Evolutionary conservation across 2,888 invertebrate genomes (phyloP), one percentile per base, ranked within the genome.

Genomic region (Lepetodrilus schrolli): DNA sequence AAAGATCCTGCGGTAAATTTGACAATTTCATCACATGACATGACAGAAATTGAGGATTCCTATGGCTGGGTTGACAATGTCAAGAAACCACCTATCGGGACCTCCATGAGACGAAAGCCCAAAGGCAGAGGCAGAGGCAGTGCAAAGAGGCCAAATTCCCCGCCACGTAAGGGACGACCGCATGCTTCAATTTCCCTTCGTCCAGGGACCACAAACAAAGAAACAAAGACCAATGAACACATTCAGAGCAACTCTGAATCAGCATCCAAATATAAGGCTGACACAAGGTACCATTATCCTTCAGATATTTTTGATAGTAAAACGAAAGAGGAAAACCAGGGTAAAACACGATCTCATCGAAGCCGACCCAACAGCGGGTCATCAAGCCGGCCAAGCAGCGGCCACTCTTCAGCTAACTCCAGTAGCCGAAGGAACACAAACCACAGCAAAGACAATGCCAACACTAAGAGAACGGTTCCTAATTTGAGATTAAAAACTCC

Each of bases 301-400:
- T 58, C 58, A 58, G 58, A 58, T 58, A 26, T 58, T 2, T 30
- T 58, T 2, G 34, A 58, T 30, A 58, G 10, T 30, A 58, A 58
- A 17, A 58, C 58, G 7, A 43, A 43, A 17, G 4, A 17, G n/a
- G n/a, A 43, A 43, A 4, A 17, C 13, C 43, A 43, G 17, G 8
- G n/a, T 30, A 58, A 58, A 30, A 26, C 58, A 2, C 23, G 34
- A 26, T 30, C 23, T 7, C 17, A 26, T 26, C 30, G 26, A 7
- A 58, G n/a, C 10, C 26, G 58, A 58, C 58, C 58, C 26, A 30
- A 17, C 2, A 58, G 58, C 17, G 58, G 58, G n/a, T n/a, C n/a
- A n/a, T n/a, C n/a, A 7, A 58, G n/a, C 10, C 26, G 58, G 34
- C 58, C 58, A 58, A 30, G 30, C 2, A 58, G 58, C 17, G 58